Conservation (phyloP, 2,113 vertebrate species). For the Macrotus californicus region DNA sequence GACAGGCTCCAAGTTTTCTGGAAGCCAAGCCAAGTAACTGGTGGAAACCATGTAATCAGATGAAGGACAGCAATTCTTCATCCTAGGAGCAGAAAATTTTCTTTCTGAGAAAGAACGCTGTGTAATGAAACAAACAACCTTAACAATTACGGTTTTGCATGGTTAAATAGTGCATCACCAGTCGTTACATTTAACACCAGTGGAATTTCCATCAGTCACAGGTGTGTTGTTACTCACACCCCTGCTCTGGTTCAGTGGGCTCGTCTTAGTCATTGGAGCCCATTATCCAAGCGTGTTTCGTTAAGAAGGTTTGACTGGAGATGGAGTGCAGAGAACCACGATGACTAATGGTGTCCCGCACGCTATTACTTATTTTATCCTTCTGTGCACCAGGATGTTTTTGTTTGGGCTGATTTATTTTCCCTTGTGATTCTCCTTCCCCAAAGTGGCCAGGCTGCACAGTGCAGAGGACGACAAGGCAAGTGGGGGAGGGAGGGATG, state of each 20-base stretch:
- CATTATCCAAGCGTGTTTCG: not conserved
- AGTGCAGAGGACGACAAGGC: not conserved
- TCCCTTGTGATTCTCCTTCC: not conserved
- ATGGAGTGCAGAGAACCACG: not conserved
- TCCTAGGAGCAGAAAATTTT: not conserved
- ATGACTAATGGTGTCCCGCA: not conserved
- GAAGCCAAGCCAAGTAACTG: not conserved
- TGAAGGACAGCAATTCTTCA: not conserved
- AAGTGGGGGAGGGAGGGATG: not conserved
- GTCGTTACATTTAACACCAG: conserved; percentile 31
- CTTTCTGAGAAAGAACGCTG: not conserved
- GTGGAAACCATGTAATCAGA: not conserved
- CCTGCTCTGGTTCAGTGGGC: not conserved
- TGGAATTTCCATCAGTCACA: not conserved
- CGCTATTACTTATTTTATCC: not conserved
- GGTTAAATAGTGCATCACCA: not conserved
- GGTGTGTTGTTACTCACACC: not conserved
- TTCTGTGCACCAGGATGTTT: not conserved
- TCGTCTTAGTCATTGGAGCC: not conserved
- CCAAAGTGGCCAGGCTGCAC: not conserved
- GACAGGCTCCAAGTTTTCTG: not conserved
- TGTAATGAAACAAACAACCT: conserved; percentile 3
- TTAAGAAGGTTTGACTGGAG: not conserved
- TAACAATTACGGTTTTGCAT: not conserved
- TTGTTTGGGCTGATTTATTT: not conserved